Conservation (phyloP, 92 coral and sea anemone species). For the Meandrina meandrites region DNA sequence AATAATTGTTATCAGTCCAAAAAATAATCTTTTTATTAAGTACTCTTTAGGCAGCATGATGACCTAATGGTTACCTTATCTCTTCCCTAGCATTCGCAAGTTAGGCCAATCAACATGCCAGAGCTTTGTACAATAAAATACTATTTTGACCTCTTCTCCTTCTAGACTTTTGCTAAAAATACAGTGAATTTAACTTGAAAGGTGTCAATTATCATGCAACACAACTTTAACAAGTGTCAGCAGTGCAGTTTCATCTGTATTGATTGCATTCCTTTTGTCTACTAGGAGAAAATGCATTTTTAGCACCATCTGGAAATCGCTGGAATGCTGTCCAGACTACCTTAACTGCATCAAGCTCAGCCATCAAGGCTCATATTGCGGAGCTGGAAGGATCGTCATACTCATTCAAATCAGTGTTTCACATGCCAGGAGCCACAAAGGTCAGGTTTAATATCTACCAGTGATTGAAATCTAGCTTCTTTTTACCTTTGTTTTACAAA, state of each 20-base stretch:
- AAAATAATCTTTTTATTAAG: too few species aligned
- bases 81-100: too few species aligned
- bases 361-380: constrained; percentile 70
- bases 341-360: constrained; percentile 66
- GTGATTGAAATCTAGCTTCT: background rate
- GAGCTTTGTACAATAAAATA: too few species aligned
- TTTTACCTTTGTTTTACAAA: background rate
- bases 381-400: constrained; percentile 86
- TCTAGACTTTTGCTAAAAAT: too few species aligned
- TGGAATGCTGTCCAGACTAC: constrained; percentile 56
- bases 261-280: background rate
- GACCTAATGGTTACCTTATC: too few species aligned
- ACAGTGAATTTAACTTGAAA: too few species aligned
- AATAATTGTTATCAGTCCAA: too few species aligned
- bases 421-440: constrained; percentile 56
- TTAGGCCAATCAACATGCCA: too few species aligned
- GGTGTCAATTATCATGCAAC: too few species aligned
- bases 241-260: background rate
- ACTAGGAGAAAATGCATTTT: constrained; percentile 66
- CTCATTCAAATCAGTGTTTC: constrained; percentile 67
- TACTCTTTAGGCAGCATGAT: too few species aligned
- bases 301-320: constrained; percentile 52
- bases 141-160: too few species aligned
- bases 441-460: constrained; percentile 18
- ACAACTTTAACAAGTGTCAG: background rate